Percentiles rank a stretch among this genome's conserved stretches.
Evolutionary conservation across 2,888 invertebrate species (phyloP).

Genomic region (Adineta ricciae): DNA sequence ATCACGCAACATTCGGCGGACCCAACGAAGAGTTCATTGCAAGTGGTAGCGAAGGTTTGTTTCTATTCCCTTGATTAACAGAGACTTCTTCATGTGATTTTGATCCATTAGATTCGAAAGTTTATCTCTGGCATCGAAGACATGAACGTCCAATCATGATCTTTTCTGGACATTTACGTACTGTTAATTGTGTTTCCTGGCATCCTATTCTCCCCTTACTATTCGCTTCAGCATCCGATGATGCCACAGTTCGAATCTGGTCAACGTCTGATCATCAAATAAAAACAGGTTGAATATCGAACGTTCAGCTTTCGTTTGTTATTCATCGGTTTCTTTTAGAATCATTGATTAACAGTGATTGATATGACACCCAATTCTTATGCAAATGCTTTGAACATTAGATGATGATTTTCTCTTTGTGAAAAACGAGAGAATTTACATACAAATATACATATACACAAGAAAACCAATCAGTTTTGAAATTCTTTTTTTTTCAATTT

Average conservation of each 20-base stretch:
- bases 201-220: constrained; percentile 79
- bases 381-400: not conserved
- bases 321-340: not conserved
- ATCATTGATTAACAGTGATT: not conserved
- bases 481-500: not conserved
- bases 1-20: constrained; percentile 94
- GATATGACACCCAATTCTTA: not conserved
- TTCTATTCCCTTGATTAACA: not conserved
- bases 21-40: constrained; percentile 91
- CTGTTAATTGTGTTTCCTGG: constrained; percentile 95
- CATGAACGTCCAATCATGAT: constrained; percentile 80
- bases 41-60: constrained; percentile 81
- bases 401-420: not conserved
- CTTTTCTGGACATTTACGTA: constrained; percentile 80
- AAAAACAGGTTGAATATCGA: not conserved
- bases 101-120: constrained; percentile 53
- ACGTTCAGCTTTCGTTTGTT: too few relatives aligned
- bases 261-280: constrained; percentile 1
- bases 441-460: not conserved
- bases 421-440: not conserved
- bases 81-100: constrained; percentile 54
- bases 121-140: constrained; percentile 87
- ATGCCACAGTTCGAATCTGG: constrained; percentile 87
- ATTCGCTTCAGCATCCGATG: constrained; percentile 88
- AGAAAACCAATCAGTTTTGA: not conserved